Conservation (phyloP, 2,888 invertebrate species). For the Papilio demoleus region DNA sequence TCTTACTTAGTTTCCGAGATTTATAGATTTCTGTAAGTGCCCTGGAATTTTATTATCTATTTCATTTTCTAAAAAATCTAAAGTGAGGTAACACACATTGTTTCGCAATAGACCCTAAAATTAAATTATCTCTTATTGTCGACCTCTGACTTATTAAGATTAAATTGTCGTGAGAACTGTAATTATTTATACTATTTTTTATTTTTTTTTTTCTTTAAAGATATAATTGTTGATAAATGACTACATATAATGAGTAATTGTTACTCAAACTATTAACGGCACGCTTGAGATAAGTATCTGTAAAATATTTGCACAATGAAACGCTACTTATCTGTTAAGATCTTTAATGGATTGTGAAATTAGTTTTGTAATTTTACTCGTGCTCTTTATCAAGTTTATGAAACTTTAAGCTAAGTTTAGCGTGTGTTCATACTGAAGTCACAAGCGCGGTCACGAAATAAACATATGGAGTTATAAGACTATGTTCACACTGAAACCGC, state of each 20-base stretch:
- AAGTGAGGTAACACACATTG: constrained; percentile 3
- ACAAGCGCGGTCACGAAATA: too few relatives aligned
- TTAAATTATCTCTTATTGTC: constrained; percentile 6
- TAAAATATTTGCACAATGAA: constrained; percentile 24
- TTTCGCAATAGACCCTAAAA: not conserved
- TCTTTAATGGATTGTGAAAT: constrained; percentile 19
- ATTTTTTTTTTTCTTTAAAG: not conserved
- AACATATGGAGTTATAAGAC: too few relatives aligned
- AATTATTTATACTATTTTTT: not conserved
- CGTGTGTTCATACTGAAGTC: too few relatives aligned
- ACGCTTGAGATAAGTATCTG: constrained; percentile 10
- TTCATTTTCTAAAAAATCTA: too few relatives aligned
- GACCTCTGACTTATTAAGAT: not conserved
- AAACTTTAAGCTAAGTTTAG: not conserved
- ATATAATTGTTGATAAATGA: not conserved
- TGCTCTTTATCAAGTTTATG: not conserved
- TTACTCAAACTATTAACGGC: not conserved
- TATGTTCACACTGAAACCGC: too few relatives aligned
- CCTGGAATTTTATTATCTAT: too few relatives aligned
- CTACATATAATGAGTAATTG: constrained; percentile 7
- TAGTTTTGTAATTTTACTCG: constrained; percentile 12
- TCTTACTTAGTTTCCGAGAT: too few relatives aligned
- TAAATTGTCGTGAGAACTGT: constrained; percentile 1
- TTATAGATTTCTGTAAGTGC: too few relatives aligned
- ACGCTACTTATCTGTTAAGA: constrained; percentile 18